Evolutionary conservation across 1,140 invertebrate genomes (phyloP), one percentile per base, ranked within the genome.

Genomic region (Leptopilina clavipes): DNA sequence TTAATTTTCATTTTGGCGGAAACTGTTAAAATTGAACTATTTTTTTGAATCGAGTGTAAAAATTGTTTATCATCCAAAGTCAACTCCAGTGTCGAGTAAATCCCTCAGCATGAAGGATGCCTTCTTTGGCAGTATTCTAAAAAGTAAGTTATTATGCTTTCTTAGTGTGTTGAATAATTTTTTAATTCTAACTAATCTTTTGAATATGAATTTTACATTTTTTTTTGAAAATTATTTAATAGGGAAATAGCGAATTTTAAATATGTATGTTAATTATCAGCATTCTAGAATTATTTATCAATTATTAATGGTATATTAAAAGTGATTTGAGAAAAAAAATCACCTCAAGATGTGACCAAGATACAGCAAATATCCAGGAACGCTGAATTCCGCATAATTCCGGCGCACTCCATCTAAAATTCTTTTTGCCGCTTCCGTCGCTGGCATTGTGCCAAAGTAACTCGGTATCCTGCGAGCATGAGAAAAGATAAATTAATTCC

Each of bases 401-500:
- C 92, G 86, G 2, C 93, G 87, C 7, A 93, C 92, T 59, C 92
- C 93, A 25, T 92, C 91, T 52, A 94, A 85, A 73, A 94, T 93
- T 76, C 86, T 88, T 74, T 81, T 85, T 10, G 93, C 93, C 12
- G 92, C 93, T 75, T 91, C 89, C 11, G 82, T 74, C 7, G 92
- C 92, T 72, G 92, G 90, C 81, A 93, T 93, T 10, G 92, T 93
- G 17, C 93, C 93, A 83, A 94, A 94, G 84, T 92, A 94, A 84
- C 93, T 93, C 14, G 93, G 92, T 86, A 94, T 93, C 83, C 93
- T 94, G 25, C 25, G 70, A 84, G 48, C 14, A 48, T 14, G 45
- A 52, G 48, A 82, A 76, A 76, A 78, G 40, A 44, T 74, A 74
- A 14, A 45, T 45, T 52, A 74, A 54, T 71, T n/a, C 18, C 19